phyloP scores from a whole-genome alignment of 2,113 vertebrate species.

The Tachuris rubrigastra region DNA sequence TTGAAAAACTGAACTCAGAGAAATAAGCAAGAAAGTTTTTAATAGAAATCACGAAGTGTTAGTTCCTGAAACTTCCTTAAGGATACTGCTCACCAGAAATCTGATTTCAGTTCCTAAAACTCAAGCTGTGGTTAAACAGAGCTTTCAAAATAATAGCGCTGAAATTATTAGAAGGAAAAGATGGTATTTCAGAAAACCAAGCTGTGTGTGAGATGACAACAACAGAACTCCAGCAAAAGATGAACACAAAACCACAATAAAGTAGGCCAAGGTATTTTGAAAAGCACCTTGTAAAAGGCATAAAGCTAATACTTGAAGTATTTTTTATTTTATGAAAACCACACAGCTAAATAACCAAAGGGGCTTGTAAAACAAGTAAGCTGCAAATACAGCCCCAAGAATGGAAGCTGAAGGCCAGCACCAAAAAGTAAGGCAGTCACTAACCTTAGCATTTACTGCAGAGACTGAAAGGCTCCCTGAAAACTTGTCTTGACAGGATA shows the following conservation, averaged over 20 bases:
- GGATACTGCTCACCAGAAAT: background rate
- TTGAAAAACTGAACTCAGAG: background rate
- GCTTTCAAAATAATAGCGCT: background rate
- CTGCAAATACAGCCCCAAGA: background rate
- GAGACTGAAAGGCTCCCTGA: background rate
- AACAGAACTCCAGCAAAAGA: background rate
- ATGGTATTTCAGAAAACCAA: background rate
- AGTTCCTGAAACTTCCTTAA: background rate
- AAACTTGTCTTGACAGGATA: background rate
- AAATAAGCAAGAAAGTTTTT: background rate
- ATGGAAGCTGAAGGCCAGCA: background rate
- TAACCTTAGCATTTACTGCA: background rate
- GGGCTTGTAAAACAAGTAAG: background rate
- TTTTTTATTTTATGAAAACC: background rate
- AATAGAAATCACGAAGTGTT: background rate
- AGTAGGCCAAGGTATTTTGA: background rate
- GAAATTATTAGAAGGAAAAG: background rate
- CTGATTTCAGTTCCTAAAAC: background rate
- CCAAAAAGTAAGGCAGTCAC: background rate
- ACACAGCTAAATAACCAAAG: background rate
- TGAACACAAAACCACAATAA: background rate
- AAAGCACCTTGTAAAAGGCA: background rate
- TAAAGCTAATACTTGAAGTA: background rate
- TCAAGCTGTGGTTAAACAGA: background rate
- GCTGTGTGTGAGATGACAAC: background rate